Percentiles rank a stretch among this genome's conserved stretches.
These are phyloP conservation scores for Lates japonicus DNA, from an alignment of 2,797 vertebrate genomes.

Conservation along the genomic window DNA sequence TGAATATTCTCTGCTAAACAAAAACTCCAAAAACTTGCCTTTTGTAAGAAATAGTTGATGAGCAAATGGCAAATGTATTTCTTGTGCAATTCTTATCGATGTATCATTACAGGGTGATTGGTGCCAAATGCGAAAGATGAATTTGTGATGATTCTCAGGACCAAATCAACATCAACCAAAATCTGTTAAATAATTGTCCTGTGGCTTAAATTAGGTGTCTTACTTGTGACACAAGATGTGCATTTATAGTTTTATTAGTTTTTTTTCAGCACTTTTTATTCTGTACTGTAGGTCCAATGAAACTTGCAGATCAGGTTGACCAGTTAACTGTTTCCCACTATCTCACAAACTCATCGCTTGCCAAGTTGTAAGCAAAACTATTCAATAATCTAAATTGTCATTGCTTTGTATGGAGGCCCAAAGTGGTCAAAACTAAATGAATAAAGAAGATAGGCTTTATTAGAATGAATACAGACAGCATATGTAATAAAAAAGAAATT, in stretches of 20 bases:
- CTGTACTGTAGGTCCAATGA: constrained; percentile 50
- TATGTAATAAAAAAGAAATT: not conserved
- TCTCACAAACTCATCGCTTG: not conserved
- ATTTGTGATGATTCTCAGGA: constrained; percentile 78
- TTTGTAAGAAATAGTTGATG: constrained; percentile 38
- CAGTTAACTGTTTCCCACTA: not conserved
- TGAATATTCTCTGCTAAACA: constrained; percentile 42
- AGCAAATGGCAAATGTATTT: constrained; percentile 62
- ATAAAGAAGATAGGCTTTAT: not conserved
- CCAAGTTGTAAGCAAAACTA: not conserved
- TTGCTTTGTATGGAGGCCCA: not conserved
- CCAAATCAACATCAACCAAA: constrained; percentile 69
- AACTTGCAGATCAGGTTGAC: constrained; percentile 44
- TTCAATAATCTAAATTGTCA: not conserved
- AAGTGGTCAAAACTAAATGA: not conserved
- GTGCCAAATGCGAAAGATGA: constrained; percentile 67
- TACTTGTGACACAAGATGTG: constrained; percentile 41
- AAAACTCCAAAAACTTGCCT: constrained; percentile 57
- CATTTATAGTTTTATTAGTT: constrained; percentile 50
- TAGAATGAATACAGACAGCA: not conserved
- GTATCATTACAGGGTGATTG: constrained; percentile 58
- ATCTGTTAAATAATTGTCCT: constrained; percentile 54
- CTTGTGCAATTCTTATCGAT: constrained; percentile 61
- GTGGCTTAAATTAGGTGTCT: constrained; percentile 54
- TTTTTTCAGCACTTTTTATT: constrained; percentile 21